Base-by-base conservation (phyloP, 2,888 invertebrate species). In the Epinotia brunnichana region DNA sequence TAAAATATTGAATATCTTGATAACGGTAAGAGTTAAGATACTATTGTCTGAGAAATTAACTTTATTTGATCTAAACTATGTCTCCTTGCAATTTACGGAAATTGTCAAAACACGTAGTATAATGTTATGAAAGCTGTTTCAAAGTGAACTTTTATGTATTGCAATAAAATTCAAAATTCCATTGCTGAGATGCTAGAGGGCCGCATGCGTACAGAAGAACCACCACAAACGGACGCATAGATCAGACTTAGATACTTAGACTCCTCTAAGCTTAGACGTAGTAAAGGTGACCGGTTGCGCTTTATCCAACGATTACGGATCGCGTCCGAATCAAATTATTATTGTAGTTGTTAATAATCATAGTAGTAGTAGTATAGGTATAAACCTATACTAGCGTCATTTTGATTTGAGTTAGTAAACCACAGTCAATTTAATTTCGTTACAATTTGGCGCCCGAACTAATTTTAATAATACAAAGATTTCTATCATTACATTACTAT, bases 51-150 rank as follows among this genome's bases (percentile, higher is more conserved):
- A n/a, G n/a, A n/a, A n/a, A n/a, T n/a, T n/a, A n/a, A n/a, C n/a
- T n/a, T n/a, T n/a, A n/a, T n/a, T n/a, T n/a, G n/a, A n/a, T n/a
- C n/a, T n/a, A n/a, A n/a, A n/a, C n/a, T n/a, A n/a, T n/a, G n/a
- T n/a, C n/a, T n/a, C n/a, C n/a, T n/a, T n/a, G n/a, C n/a, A n/a
- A n/a, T n/a, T n/a, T n/a, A n/a, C n/a, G n/a, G n/a, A n/a, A n/a
- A n/a, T n/a, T n/a, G n/a, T n/a, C n/a, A n/a, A n/a, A n/a, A n/a
- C n/a, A n/a, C n/a, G n/a, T n/a, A n/a, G n/a, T n/a, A n/a, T 9
- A 35, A 35, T 35, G 9, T 35, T 75, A 75, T 73, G 62, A 71
- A 39, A 62, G 73, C 73, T n/a, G 62, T 74, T 21, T 44, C 3
- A 4, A 44, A 9, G 15, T 62, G n/a, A 21, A 39, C 11, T 13